Evolutionary conservation across 2,113 vertebrate genomes (phyloP).

Genomic region (Tamias sibiricus): DNA sequence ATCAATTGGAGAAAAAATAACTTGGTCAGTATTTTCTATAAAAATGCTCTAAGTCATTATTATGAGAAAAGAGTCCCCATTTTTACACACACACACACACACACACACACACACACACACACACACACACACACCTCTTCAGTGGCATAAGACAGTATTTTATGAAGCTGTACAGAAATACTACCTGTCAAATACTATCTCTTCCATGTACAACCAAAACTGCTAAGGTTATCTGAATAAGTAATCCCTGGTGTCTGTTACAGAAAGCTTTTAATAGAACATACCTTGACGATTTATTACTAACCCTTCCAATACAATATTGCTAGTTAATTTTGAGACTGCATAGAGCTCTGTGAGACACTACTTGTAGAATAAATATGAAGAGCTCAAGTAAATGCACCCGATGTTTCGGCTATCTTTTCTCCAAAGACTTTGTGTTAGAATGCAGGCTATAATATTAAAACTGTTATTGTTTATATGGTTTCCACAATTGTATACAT

Average conservation of each 20-base stretch:
- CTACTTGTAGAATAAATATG: neutral
- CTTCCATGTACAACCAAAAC: neutral
- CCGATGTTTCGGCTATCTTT: neutral
- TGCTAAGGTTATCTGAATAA: neutral
- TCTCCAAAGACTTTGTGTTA: neutral
- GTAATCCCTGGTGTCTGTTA: neutral
- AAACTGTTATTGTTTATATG: neutral
- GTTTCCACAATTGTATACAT: neutral
- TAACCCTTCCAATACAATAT: neutral
- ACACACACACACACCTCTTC: neutral
- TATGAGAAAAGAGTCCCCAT: neutral
- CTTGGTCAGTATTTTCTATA: constrained; percentile 6
- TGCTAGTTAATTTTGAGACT: neutral
- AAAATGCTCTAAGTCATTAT: constrained; percentile 6
- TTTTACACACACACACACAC: neutral
- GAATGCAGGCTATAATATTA: neutral
- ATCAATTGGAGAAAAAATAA: neutral
- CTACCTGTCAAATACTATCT: neutral
- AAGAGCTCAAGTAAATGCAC: neutral
- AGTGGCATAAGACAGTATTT: neutral
- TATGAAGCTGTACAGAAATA: neutral
- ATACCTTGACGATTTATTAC: neutral
- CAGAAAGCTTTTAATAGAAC: neutral
- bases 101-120: neutral
- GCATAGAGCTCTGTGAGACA: neutral